phyloP scores from a whole-genome alignment of 1,140 invertebrate genomes.

The Drosophila azteca region DNA sequence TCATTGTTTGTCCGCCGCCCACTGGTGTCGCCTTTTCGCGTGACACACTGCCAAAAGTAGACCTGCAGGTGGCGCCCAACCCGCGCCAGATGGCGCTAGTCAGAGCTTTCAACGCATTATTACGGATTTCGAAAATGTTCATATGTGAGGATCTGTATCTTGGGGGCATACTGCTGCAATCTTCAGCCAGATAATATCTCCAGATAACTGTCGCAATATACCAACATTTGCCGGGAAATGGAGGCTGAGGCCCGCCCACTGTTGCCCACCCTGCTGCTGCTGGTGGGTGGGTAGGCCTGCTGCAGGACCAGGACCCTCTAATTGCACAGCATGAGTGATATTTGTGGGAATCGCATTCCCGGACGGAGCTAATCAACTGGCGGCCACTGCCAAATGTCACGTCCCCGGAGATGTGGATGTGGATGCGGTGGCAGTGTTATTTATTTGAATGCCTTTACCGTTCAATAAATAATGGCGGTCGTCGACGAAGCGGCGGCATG shows the following conservation, averaged over 20 bases:
- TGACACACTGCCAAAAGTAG: no score
- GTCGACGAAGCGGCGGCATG: slow-evolving; percentile 50
- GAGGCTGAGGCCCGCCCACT: slow-evolving; percentile 3
- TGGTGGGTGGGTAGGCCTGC: not conserved
- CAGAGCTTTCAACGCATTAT: slow-evolving; percentile 3
- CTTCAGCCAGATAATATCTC: no score
- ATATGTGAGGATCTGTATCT: no score
- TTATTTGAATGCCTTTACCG: slow-evolving; percentile 55
- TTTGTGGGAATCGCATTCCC: slow-evolving; percentile 29
- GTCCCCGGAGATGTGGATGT: not conserved
- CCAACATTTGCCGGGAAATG: slow-evolving; percentile 13
- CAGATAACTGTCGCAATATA: no score
- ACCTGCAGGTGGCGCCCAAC: not conserved
- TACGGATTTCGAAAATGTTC: no score
- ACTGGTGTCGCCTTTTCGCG: not conserved
- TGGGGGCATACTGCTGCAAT: no score
- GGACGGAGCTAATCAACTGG: slow-evolving; percentile 59
- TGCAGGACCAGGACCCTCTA: slow-evolving; percentile 9
- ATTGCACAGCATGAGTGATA: slow-evolving; percentile 43
- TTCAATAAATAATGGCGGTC: slow-evolving; percentile 67
- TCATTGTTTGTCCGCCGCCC: not conserved
- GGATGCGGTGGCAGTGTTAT: slow-evolving; percentile 29
- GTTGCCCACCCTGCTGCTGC: not conserved
- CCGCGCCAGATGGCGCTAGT: not conserved
- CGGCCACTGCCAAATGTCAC: slow-evolving; percentile 37